phyloP scores from a whole-genome alignment of 2,113 vertebrate genomes.

The Orcinus orca region DNA sequence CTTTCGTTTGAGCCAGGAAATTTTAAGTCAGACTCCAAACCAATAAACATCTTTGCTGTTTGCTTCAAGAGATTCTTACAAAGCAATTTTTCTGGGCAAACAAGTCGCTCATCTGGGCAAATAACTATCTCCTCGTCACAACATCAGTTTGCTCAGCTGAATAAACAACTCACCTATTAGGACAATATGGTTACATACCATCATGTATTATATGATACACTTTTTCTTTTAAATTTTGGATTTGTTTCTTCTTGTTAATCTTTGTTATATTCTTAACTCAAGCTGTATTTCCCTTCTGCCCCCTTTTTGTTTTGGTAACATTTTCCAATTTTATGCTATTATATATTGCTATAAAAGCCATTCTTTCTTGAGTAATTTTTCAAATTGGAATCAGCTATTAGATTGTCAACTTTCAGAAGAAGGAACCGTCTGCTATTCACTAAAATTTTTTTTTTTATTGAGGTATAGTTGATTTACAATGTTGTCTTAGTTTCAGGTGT shows the following conservation, averaged over 20 bases:
- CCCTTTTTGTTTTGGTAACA: not conserved
- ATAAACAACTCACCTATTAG: not conserved
- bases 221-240: not conserved
- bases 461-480: too few relatives aligned
- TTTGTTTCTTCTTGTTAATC: not conserved
- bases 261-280: not conserved
- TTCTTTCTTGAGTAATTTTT: not conserved
- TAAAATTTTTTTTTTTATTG: too few relatives aligned
- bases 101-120: not conserved
- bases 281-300: not conserved
- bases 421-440: not conserved
- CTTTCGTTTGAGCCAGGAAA: not conserved
- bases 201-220: not conserved
- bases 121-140: not conserved
- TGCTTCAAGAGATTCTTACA: not conserved
- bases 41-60: not conserved
- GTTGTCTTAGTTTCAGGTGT: too few relatives aligned
- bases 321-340: not conserved
- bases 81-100: not conserved
- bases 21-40: slow-evolving; percentile 42
- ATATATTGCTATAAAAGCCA: not conserved
- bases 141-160: not conserved
- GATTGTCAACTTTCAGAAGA: not conserved
- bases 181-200: not conserved
- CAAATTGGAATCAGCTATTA: not conserved